A percentile compares a stretch with the other conserved stretches of the same genome.
These are phyloP conservation scores for Echeneis naucrates DNA, from an alignment of 2,797 vertebrate genomes.

Conservation along the genomic window DNA sequence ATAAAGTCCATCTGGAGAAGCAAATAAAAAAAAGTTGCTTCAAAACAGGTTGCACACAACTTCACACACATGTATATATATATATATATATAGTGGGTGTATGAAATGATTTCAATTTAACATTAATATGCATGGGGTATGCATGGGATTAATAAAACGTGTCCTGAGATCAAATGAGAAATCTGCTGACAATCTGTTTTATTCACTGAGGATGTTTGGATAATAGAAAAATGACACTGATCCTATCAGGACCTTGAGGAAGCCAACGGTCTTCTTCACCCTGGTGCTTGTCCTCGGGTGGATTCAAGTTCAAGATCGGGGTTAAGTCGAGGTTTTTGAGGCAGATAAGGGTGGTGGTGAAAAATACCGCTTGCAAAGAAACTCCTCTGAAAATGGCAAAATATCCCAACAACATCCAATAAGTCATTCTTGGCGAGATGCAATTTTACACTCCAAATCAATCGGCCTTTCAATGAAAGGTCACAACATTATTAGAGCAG, in stretches of 20 bases:
- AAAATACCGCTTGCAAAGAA: not conserved
- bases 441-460: not conserved
- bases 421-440: not conserved
- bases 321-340: not conserved
- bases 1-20: not conserved
- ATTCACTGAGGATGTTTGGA: not conserved
- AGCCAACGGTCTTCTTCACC: not conserved
- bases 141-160: not conserved
- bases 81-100: too few species aligned
- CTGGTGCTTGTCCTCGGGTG: not conserved
- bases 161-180: not conserved
- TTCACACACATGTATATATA: too few species aligned
- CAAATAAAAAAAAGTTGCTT: not conserved
- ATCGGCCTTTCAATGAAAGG: not conserved
- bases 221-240: too few species aligned
- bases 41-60: not conserved
- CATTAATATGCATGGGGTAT: not conserved
- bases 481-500: not conserved
- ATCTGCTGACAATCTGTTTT: not conserved
- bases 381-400: not conserved
- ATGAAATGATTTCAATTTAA: not conserved
- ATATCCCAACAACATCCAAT: not conserved
- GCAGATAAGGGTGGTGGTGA: not conserved
- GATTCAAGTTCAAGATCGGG: too few species aligned
- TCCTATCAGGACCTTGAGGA: too few species aligned